Evolutionary conservation across 2,113 vertebrate species (phyloP), one percentile per base, ranked within the genome.

Genomic region (Ceuthmochares aereus): DNA sequence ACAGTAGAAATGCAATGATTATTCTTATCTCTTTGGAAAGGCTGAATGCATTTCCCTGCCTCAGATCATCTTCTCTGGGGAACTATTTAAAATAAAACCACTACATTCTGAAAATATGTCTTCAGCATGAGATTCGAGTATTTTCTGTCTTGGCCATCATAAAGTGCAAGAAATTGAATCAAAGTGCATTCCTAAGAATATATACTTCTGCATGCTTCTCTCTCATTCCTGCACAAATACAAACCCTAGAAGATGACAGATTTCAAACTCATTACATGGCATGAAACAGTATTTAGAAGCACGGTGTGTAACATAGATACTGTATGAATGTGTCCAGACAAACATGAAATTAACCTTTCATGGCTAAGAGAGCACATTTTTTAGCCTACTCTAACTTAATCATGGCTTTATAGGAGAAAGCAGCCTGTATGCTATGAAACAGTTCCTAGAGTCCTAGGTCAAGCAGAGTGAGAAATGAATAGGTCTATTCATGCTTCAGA

Each of bases 401-500:
- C 4, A 72, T 66, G 87, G 89, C n/a, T 96, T 97, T 91, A 95
- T 76, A 91, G 93, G 27, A 96, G 69, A 97, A 95, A 87, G 72
- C 54, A 85, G 79, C 37, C 89, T 84, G 78, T 93, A 83, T 80
- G 54, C 72, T 92, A 77, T 87, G 68, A 87, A 91, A 90, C 55
- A 81, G 67, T 62, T 93, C 56, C 54, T 93, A 82, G 79, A 93
- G 59, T 74, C 87, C 74, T 86, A 88, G 93, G 70, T 92, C 80
- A 84, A 89, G 72, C 47, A 79, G 88, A 84, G 63, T 97, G 89
- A 97, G 97, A 96, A 98, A 98, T 97, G 90, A 98, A 95, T 93
- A 95, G 91, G 87, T 52, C 95, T 74, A 96, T 95, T 98, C 97
- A 98, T 97, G 97, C 92, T 96, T 97, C 94, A 96, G 91, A 97